Evolutionary conservation across 1,140 invertebrate species (phyloP).

Genomic region (Lethocerus indicus): DNA sequence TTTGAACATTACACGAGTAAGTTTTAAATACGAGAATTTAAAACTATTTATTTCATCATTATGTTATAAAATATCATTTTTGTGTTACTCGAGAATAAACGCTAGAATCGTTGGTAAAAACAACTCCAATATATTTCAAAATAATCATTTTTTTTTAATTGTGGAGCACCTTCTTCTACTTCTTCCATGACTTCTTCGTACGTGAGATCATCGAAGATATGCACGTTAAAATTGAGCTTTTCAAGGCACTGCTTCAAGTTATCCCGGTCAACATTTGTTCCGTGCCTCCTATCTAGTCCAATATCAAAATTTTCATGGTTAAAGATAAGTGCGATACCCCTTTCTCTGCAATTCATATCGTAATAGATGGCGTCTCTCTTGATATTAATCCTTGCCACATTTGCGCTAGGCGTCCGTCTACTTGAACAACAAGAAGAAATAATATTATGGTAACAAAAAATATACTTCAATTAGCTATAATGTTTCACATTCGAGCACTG

Average conservation of each 20-base stretch:
- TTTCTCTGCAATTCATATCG: constrained; percentile 69
- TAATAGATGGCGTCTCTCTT: too few species aligned
- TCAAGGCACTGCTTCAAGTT: constrained; percentile 46
- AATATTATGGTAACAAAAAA: too few species aligned
- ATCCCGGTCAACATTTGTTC: constrained; percentile 56
- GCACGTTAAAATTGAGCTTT: constrained; percentile 57
- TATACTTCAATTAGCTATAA: too few species aligned
- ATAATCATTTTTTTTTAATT: not conserved
- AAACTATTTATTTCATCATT: not conserved
- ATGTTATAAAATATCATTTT: not conserved
- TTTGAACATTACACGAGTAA: too few species aligned
- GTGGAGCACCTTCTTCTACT: constrained; percentile 14
- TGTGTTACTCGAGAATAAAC: not conserved
- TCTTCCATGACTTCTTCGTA: constrained; percentile 6
- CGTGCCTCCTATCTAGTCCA: constrained; percentile 36
- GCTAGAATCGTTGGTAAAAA: too few species aligned
- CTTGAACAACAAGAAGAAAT: too few species aligned
- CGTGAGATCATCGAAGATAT: constrained; percentile 35
- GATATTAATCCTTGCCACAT: too few species aligned
- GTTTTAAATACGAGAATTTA: not conserved
- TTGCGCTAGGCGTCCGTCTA: too few species aligned
- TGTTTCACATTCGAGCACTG: too few species aligned
- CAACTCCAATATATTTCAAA: not conserved
- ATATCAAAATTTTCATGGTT: constrained; percentile 65
- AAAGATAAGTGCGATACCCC: constrained; percentile 78